phyloP scores from a whole-genome alignment of 2,113 vertebrate species.

The Cathartes aura region DNA sequence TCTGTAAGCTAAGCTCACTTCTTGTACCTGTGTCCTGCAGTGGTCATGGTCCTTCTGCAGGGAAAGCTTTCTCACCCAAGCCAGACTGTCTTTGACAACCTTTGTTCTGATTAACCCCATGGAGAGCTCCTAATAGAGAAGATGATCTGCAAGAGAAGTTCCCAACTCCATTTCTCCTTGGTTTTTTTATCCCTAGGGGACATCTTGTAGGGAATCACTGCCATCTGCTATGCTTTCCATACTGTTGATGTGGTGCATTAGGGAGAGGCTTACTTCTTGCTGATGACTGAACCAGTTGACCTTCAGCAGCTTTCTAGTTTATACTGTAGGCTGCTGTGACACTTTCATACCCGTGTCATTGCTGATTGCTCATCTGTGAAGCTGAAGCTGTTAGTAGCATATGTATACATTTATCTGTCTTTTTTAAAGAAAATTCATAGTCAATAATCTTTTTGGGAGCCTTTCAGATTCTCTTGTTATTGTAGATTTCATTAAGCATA shows the following conservation, averaged over 20 bases:
- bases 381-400: not conserved
- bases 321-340: not conserved
- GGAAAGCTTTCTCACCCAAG: not conserved
- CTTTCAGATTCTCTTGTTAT: not conserved
- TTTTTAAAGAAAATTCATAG: constrained; percentile 24
- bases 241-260: not conserved
- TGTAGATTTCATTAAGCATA: not conserved
- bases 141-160: not conserved
- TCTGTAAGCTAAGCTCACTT: not conserved
- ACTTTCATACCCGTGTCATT: not conserved
- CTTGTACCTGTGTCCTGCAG: not conserved
- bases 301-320: not conserved
- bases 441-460: not conserved
- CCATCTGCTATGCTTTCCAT: not conserved
- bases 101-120: not conserved
- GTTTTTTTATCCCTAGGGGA: not conserved
- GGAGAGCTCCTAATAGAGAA: not conserved
- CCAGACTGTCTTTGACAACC: not conserved
- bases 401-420: not conserved
- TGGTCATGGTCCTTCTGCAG: not conserved
- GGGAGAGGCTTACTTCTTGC: not conserved
- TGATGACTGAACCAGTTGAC: not conserved
- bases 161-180: not conserved
- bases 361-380: not conserved
- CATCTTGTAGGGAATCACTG: not conserved